These are phyloP conservation scores for Aphidius gifuensis DNA, from an alignment of 1,140 invertebrate species.

Conservation along the genomic window DNA sequence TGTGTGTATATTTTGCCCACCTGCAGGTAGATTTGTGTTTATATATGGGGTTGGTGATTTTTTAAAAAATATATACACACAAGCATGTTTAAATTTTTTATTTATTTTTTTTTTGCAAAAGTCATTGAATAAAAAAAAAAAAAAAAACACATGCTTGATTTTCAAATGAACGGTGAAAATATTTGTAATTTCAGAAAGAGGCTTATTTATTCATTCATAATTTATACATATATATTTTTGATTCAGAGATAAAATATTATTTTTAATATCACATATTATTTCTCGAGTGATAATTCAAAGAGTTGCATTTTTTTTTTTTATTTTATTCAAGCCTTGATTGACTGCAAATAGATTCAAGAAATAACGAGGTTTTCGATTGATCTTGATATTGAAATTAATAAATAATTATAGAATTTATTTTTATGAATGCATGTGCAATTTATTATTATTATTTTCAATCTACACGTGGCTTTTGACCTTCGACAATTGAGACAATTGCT, in stretches of 20 bases:
- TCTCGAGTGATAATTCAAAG: not conserved
- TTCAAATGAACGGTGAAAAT: constrained; percentile 51
- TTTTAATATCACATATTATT: not conserved
- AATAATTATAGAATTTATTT: not conserved
- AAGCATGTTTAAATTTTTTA: not conserved
- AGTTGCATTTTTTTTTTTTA: not conserved
- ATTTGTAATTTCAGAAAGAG: constrained; percentile 36
- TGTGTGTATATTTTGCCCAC: no score
- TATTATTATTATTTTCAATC: not conserved
- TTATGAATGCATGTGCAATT: constrained; percentile 5
- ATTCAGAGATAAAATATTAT: not conserved
- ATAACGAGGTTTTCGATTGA: not conserved
- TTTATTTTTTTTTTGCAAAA: not conserved
- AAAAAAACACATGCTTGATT: constrained; percentile 29
- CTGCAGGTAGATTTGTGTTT: no score
- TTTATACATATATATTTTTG: no score
- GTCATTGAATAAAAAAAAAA: no score
- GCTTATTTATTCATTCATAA: constrained; percentile 10
- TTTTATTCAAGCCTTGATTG: not conserved
- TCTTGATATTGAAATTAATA: constrained; percentile 12
- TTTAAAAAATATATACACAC: constrained; percentile 12
- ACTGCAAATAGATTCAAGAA: no score
- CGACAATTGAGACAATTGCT: constrained; percentile 29
- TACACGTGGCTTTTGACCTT: constrained; percentile 25
- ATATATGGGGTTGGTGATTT: not conserved